Conservation (phyloP, 2,113 vertebrate species). For the Mus pahari region DNA sequence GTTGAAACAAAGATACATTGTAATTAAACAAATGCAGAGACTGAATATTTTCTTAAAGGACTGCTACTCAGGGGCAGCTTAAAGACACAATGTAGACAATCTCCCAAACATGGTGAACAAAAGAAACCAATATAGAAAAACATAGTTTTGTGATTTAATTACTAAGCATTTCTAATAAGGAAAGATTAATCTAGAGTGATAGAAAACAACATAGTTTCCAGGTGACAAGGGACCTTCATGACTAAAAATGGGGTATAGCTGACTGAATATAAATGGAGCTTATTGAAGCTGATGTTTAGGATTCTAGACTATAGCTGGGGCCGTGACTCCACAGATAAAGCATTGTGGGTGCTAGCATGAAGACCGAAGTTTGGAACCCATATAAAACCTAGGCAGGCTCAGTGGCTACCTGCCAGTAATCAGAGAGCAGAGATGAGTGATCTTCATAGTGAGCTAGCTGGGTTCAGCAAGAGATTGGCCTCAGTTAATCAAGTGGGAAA, state of each 20-base stretch:
- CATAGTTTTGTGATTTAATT: not conserved
- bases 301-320: not conserved
- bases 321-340: not conserved
- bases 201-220: not conserved
- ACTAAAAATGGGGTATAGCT: not conserved
- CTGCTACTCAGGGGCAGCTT: not conserved
- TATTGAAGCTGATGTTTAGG: not conserved
- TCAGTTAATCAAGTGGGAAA: no score
- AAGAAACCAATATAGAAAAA: constrained; percentile 1
- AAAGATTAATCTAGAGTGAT: not conserved
- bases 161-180: constrained; percentile 27
- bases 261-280: not conserved
- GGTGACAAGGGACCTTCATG: not conserved
- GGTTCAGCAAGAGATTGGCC: not conserved
- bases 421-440: not conserved
- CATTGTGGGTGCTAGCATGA: no score
- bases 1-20: not conserved
- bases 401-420: no score
- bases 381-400: not conserved
- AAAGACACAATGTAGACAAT: not conserved
- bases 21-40: not conserved
- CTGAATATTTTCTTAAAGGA: not conserved
- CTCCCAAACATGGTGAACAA: not conserved
- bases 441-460: no score
- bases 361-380: not conserved